Base-by-base conservation (phyloP, 2,888 invertebrate genomes). In the Hydriomena furcata region DNA sequence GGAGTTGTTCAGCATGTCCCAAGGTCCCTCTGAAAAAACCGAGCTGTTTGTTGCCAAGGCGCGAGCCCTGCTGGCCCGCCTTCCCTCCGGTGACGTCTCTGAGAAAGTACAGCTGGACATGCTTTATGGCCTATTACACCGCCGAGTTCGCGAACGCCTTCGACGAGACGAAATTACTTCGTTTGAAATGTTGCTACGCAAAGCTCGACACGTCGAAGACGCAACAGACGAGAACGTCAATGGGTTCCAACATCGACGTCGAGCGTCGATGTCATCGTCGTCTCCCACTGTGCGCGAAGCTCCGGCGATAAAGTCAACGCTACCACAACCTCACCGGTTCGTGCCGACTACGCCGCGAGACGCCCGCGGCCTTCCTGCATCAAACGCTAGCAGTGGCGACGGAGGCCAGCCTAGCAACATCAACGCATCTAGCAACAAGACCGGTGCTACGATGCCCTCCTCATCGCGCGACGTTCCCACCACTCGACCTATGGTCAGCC, bases 41-140 rank as follows among this genome's bases (percentile, higher is more conserved):
- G 43, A 49, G 20, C 12, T 36, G 5, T 49, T 43, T 10, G 25
- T 49, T 4, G 23, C 31, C 2, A 25, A 31, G 10, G 34, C 28
- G 1, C 40, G 40, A 12, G 32, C 47, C 1, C 8, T 47, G 11
- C 10, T 47, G 3, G 24, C 34, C 1, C 13, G 31, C 11, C 8
- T 47, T 7, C 47, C 47, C 2, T 5, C 17, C 12, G 27, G 12
- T 1, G 32, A 32, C 8, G 28, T 34, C 4, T 20, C 7, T 5
- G 32, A 40, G 7, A 34, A 32, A 17, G 31, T 36, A 23, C 44
- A 47, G 11, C 21, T 47, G 1, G 38, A 47, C 20, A 47, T 47
- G 32, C 23, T 40, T 0, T 46, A 46, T 13, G 45, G 45, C 5
- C 20, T 46, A 3, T 11, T 46, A 23, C 12, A 47, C 20, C 24